Conservation (phyloP, 1,140 invertebrate genomes). For the Bacillus rossius region DNA sequence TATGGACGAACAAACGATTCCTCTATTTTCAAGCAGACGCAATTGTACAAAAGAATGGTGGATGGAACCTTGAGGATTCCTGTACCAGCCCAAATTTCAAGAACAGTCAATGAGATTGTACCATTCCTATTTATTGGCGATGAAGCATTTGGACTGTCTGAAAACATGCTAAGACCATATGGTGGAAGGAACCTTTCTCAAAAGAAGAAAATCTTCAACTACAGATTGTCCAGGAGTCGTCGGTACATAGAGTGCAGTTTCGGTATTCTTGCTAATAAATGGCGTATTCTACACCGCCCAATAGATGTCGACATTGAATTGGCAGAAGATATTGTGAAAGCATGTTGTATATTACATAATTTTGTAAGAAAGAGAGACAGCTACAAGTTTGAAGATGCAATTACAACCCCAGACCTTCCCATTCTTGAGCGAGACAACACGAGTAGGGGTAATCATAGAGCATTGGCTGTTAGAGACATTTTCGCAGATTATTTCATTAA, state of each 20-base stretch:
- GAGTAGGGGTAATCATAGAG: too few relatives aligned
- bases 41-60: neutral
- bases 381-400: too few relatives aligned
- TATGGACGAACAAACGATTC: slow-evolving; percentile 40
- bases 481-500: too few relatives aligned
- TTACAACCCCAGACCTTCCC: too few relatives aligned
- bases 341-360: slow-evolving; percentile 29
- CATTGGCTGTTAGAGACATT: too few relatives aligned
- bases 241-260: slow-evolving; percentile 30
- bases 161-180: slow-evolving; percentile 18
- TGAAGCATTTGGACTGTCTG: slow-evolving; percentile 26
- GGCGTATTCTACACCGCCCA: slow-evolving; percentile 29
- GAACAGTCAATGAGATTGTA: slow-evolving; percentile 9
- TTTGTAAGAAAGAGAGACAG: slow-evolving; percentile 19
- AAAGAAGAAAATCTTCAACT: slow-evolving; percentile 26
- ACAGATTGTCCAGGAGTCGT: slow-evolving; percentile 15
- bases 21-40: slow-evolving; percentile 27
- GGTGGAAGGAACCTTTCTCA: slow-evolving; percentile 13
- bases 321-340: slow-evolving; percentile 26
- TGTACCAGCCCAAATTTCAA: slow-evolving; percentile 4
- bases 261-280: slow-evolving; percentile 33
- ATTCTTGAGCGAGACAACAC: too few relatives aligned
- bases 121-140: slow-evolving; percentile 24
- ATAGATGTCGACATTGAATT: slow-evolving; percentile 22
- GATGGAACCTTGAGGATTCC: neutral